phyloP scores from a whole-genome alignment of 2,113 vertebrate species.

The Anoura caudifer region DNA sequence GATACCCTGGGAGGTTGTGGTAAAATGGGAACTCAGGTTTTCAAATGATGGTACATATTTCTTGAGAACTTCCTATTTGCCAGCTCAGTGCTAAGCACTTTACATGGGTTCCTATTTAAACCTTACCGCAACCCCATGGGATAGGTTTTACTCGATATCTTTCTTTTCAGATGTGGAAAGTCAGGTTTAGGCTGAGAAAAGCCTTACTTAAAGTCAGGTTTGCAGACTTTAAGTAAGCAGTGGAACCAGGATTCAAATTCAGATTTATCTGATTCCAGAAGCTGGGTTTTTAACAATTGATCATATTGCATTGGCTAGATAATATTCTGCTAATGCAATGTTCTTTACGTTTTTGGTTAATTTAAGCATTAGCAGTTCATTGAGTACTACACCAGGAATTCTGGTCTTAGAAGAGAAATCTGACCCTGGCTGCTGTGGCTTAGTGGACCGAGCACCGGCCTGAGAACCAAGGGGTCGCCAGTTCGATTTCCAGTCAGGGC shows the following conservation, averaged over 20 bases:
- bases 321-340: neutral
- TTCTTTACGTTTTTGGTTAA: neutral
- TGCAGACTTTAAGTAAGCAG: neutral
- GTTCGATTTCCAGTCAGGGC: no score
- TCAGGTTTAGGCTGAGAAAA: neutral
- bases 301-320: neutral
- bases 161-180: constrained; percentile 1
- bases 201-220: neutral
- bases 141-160: neutral
- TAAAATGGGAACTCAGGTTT: neutral
- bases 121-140: neutral
- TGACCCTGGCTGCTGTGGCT: neutral
- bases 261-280: neutral
- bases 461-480: no score
- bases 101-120: neutral
- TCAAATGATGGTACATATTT: neutral
- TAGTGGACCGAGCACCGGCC: no score
- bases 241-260: neutral
- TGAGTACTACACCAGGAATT: neutral
- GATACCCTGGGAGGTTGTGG: neutral
- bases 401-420: neutral
- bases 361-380: neutral
- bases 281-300: neutral
- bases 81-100: neutral
- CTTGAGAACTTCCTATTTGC: neutral